Evolutionary conservation across 2,113 vertebrate genomes (phyloP), one percentile per base, ranked within the genome.

Genomic region (Sinocyclocheilus rhinocerous): DNA sequence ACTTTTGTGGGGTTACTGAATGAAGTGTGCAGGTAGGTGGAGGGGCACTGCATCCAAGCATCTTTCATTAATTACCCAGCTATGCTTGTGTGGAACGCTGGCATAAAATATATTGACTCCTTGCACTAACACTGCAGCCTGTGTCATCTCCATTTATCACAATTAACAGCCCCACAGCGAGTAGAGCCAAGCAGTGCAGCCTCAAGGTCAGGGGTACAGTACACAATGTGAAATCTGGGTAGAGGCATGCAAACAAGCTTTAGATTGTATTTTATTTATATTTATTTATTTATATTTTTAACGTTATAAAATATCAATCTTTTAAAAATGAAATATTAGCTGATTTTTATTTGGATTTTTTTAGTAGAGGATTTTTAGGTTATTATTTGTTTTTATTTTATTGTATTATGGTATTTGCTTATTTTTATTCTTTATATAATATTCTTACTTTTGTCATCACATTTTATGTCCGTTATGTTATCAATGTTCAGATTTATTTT

Each of bases 81-180:
- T 33, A 36, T 69, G 18, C 45, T 73, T 65, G 39, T 36, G 69
- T 45, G 76, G 48, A 83, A 22, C n/a, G 11, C 50, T 69, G 82
- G 61, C 69, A 65, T 89, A 73, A 80, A 87, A 77, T 24, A 89
- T 82, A 90, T 85, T 52, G 86, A 87, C 65, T 83, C 36, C 52
- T 52, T 26, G 65, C n/a, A 15, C 80, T 76, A 89, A 57, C 76
- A 67, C 84, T 59, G 67, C 59, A 72, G 67, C 87, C 76, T 8
- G 5, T 78, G 86, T 86, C 81, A 83, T 85, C 69, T 84, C 33
- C 69, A 86, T 89, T 87, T 76, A 86, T 87, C 85, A 88, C 84
- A 85, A 90, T 89, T 87, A 89, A 86, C 61, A 76, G 29, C 39
- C 48, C 18, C 11, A 22, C 55, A 72, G 69, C 45, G 57, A 85